phyloP scores from a whole-genome alignment of 2,888 invertebrate genomes.

The Noctua fimbriata region DNA sequence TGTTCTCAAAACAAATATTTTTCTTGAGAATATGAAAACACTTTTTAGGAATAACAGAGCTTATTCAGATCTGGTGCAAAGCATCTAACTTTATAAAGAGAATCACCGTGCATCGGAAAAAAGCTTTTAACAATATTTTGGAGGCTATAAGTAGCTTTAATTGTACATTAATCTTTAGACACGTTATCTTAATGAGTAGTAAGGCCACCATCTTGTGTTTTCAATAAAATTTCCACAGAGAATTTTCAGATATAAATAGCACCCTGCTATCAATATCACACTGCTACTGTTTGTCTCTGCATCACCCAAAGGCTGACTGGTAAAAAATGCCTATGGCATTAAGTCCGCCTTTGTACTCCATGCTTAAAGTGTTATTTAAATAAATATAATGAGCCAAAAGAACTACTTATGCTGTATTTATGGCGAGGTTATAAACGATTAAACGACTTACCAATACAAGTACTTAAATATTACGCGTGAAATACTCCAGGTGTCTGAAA shows the following conservation, averaged over 20 bases:
- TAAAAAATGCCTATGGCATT: too few relatives aligned
- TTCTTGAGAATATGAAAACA: not conserved
- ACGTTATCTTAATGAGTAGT: too few relatives aligned
- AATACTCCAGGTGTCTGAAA: constrained; percentile 16
- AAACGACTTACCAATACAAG: not conserved
- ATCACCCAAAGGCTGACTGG: too few relatives aligned
- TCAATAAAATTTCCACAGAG: not conserved
- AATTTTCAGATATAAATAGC: not conserved
- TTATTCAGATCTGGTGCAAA: not conserved
- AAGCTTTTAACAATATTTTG: too few relatives aligned
- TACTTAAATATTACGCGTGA: not conserved
- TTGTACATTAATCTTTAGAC: too few relatives aligned
- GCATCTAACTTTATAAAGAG: not conserved
- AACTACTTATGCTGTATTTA: not conserved
- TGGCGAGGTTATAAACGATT: not conserved
- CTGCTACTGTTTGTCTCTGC: too few relatives aligned
- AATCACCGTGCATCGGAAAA: not conserved
- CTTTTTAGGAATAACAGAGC: not conserved
- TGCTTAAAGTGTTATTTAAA: too few relatives aligned
- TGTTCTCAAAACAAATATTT: not conserved
- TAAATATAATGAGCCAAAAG: not conserved
- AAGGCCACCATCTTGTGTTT: not conserved
- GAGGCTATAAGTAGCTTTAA: not conserved
- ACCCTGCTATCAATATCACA: too few relatives aligned
- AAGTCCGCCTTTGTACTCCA: too few relatives aligned